Percentiles rank a stretch among this genome's conserved stretches.
Conservation (phyloP, 2,888 invertebrate genomes). For the Arctia plantaginis region DNA sequence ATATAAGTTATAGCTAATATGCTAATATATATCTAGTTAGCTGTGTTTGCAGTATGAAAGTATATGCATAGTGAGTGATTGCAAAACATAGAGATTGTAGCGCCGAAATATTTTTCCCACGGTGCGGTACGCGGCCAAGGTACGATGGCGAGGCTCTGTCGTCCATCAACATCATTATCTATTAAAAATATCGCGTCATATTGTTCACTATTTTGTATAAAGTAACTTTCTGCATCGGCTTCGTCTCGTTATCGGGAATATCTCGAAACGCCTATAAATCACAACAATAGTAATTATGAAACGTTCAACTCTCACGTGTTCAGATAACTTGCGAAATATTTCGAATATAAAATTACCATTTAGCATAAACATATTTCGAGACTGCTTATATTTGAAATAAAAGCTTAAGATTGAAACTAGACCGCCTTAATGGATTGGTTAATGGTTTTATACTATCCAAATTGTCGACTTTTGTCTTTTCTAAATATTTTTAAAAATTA, state of each 20-base stretch:
- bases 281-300: slow-evolving; percentile 78
- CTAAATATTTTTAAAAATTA: background rate
- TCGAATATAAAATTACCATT: slow-evolving; percentile 44
- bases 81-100: slow-evolving; percentile 75
- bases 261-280: slow-evolving; percentile 82
- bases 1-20: slow-evolving; percentile 15
- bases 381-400: slow-evolving; percentile 20
- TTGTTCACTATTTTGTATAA: slow-evolving; percentile 84
- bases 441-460: background rate
- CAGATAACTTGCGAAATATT: slow-evolving; percentile 55
- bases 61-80: slow-evolving; percentile 71
- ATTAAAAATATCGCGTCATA: slow-evolving; percentile 86
- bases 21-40: slow-evolving; percentile 26
- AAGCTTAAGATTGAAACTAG: slow-evolving; percentile 7
- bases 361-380: slow-evolving; percentile 49
- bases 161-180: slow-evolving; percentile 86
- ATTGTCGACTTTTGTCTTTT: background rate
- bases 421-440: slow-evolving; percentile 1
- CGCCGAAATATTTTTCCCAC: slow-evolving; percentile 84
- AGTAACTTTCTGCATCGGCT: slow-evolving; percentile 75
- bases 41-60: slow-evolving; percentile 63
- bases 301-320: slow-evolving; percentile 59
- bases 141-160: slow-evolving; percentile 69
- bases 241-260: slow-evolving; percentile 68
- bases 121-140: slow-evolving; percentile 70